These are phyloP conservation scores for Catharus fuscescens DNA, from an alignment of 2,113 vertebrate species.

Conservation along the genomic window DNA sequence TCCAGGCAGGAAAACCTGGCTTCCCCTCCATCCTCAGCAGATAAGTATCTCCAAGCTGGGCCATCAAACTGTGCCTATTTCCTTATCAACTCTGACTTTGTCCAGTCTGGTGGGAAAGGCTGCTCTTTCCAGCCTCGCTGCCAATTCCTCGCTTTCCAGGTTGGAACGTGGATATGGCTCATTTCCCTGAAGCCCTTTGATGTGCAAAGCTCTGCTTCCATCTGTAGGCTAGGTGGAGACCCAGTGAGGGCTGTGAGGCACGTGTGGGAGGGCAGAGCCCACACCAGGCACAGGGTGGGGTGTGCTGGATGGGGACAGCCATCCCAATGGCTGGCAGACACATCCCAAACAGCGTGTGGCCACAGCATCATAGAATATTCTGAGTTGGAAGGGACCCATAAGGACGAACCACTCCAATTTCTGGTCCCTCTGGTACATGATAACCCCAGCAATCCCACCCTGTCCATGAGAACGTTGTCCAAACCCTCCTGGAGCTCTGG, in stretches of 20 bases:
- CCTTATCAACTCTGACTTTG: neutral
- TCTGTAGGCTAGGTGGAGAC: neutral
- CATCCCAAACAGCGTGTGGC: fast-evolving
- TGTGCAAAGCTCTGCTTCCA: slow-evolving; percentile 36
- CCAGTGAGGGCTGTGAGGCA: neutral
- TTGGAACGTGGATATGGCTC: neutral
- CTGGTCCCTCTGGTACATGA: neutral
- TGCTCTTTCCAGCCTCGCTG: neutral
- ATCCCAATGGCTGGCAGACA: neutral
- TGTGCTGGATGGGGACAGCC: neutral
- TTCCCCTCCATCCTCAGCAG: neutral
- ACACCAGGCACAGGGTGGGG: neutral
- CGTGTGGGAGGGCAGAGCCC: neutral
- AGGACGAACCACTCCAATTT: neutral
- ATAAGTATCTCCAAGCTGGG: neutral
- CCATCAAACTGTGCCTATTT: neutral
- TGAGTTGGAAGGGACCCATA: neutral
- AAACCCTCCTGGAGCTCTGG: neutral
- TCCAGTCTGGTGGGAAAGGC: neutral
- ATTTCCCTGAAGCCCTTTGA: neutral
- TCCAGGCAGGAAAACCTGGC: neutral
- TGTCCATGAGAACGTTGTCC: fast-evolving
- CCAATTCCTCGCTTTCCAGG: neutral
- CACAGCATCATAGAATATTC: neutral
- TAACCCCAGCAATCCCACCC: neutral